Percentiles rank a stretch among this genome's conserved stretches.
These are phyloP conservation scores for Pelobates cultripes DNA, from an alignment of 2,797 vertebrate genomes.

Conservation along the genomic window DNA sequence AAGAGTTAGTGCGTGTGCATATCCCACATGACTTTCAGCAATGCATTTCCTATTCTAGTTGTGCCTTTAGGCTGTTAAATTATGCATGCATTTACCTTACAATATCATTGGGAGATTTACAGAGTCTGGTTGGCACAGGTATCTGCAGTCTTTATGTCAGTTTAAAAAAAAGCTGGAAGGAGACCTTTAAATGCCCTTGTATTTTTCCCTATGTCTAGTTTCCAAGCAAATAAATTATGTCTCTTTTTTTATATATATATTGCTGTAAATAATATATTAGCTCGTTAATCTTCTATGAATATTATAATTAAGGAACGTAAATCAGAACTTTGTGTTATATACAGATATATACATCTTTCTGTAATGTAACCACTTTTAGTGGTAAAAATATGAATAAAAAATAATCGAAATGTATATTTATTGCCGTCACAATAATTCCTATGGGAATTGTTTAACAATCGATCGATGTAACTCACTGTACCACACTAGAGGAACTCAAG, in stretches of 20 bases:
- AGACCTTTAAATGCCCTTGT: slow-evolving; percentile 35
- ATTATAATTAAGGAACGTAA: background rate
- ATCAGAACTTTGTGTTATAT: background rate
- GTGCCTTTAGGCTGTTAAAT: slow-evolving; percentile 7
- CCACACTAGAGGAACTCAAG: background rate
- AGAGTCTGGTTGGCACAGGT: background rate
- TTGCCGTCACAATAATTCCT: slow-evolving; percentile 1
- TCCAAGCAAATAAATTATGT: background rate
- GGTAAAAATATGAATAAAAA: slow-evolving; percentile 6
- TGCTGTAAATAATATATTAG: background rate
- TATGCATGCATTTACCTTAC: slow-evolving; percentile 14
- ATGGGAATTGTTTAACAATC: background rate
- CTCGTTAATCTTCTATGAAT: slow-evolving; percentile 1
- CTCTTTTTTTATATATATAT: background rate
- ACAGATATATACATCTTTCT: background rate
- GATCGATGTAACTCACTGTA: background rate
- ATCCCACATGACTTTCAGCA: background rate
- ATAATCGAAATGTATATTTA: background rate
- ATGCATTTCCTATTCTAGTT: background rate
- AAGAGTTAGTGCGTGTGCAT: background rate
- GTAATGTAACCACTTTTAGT: background rate
- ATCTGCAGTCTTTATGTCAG: background rate
- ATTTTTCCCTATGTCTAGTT: background rate
- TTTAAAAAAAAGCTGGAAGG: background rate
- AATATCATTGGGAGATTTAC: slow-evolving; percentile 20